Base-by-base conservation (phyloP, 2,888 invertebrate species). In the Horisme vitalbata region DNA sequence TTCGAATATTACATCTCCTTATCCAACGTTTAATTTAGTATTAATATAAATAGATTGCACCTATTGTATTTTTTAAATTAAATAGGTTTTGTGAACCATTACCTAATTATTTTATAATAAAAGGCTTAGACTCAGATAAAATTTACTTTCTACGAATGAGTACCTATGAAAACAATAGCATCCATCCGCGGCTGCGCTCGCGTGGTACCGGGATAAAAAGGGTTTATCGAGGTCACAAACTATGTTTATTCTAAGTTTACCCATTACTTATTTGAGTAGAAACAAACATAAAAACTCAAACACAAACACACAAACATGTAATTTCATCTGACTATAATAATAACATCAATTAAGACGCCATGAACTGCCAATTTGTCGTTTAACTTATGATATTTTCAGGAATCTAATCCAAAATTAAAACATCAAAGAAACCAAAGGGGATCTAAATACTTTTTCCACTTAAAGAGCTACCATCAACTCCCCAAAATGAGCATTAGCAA, bases 401-500 rank as follows among this genome's bases (percentile, higher is more conserved):
- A 45, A 55, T 26, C 11, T 5, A 26, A 18, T 54, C 34, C 36
- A 41, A 49, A 59, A 56, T 50, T 61, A 53, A 49, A 41, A 67
- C 71, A 68, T 73, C 71, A 77, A 75, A 73, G 71, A 52, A 49
- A 47, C 46, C 21, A 45, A 51, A 58, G 51, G 18, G 52, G 55
- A 52, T 56, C 46, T 55, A 55, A 63, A 63, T 49, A 63, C 57
- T 69, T 76, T 74, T 78, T 74, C 74, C 61, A 48, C 55, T 64
- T 63, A 71, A 68, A 68, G 57, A 62, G 57, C 58, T 52, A 62
- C 61, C 62, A 55, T 66, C 57, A 62, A 63, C 65, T 68, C 67
- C 64, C 71, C 66, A 65, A 78, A 82, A 78, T 68, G 75, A 68
- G 67, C 78, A 84, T 86, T 85, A 83, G 80, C 85, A 79, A 67